Evolutionary conservation across 2,113 vertebrate genomes (phyloP), one percentile per base, ranked within the genome.

Genomic region (Oreochromis aureus): DNA sequence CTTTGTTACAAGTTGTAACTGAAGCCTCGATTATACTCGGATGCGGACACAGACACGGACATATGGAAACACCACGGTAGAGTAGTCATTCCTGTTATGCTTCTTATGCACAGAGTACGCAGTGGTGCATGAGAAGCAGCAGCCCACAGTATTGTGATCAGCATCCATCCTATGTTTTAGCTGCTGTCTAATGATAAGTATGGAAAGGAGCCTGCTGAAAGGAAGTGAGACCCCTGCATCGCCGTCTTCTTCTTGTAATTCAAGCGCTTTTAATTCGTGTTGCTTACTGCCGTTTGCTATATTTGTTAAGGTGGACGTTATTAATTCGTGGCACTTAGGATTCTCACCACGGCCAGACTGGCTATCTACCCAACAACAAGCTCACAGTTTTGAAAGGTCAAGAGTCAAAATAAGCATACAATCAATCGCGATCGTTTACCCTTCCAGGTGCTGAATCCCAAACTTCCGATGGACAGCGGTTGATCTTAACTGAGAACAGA

Each of bases 161-260:
- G 24, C 27, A 78, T 12, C 24, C 44, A 78, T 5, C 27, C 71
- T 51, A 48, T 76, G 16, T 32, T 78, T 30, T 51, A 76, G 44
- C 46, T 51, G 27, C 46, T 51, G 71, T 51, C 1, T 76, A 76
- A 39, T 46, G 39, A 46, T 24, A 48, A 78, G 16, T 78, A 51
- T 13, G 48, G 46, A 78, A 51, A 51, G 10, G 27, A n/a, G 10
- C 63, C 7, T 41, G 63, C 10, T 69, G 18, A 66, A 66, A 19
- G 32, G 32, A 7, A n/a, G 32, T 12, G 61, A 66, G 32, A 19
- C 34, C 59, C 32, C 32, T 36, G 30, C 61, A 36, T 66, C 6
- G 34, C 10, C 30, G 19, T 36, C 6, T 0, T 0, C 30, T 66
- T 19, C 19, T 39, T 66, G 32, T n/a, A 36, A 48, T 48, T 48